Base-by-base conservation (phyloP, 2,113 vertebrate genomes). In the Gracilinanus agilis region DNA sequence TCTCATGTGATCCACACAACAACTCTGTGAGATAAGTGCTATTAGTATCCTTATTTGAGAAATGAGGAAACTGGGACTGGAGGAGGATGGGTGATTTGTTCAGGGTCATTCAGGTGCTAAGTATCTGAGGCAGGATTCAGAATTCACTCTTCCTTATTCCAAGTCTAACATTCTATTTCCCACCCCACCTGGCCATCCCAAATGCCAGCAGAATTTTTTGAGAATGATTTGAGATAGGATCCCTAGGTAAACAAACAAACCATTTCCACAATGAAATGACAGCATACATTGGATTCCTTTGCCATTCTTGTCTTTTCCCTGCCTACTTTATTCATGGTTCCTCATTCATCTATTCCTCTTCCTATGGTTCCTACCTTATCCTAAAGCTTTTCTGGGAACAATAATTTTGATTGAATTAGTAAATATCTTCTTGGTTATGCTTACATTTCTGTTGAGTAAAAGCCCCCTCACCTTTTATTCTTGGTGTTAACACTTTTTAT, bases 221-320 rank as follows among this genome's bases (percentile, higher is more conserved):
- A 54, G 95, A n/a, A 83, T 53, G 55, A 94, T n/a, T 75, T 24
- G 44, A 92, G 92, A 53, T 90, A 19, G 53, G 54, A 94, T 61
- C 67, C 56, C 0, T 1, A 95, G 83, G 67, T 92, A 91, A n/a
- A 67, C 21, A 61, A 95, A 93, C 54, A 53, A 95, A 94, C 54
- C 55, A 92, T 11, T 6, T 53, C 13, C 16, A 90, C 90, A 89
- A 93, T 12, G 61, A 90, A 92, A 93, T 67, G 90, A 16, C 40
- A 11, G 29, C 40, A 7, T 55, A 44, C 40, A 93, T 21, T 94
- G 89, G 90, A 27, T 53, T 75, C 21, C n/a, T 83, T 40, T 67
- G 7, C 23, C 8, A 7, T 0, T 12, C n/a, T 55, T 91, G 2
- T 29, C 54, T 58, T 89, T 75, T 83, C 11, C 4, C 49, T 34